These are phyloP conservation scores for Notoglanidium macrostoma DNA, from an alignment of 2,797 vertebrate species.

Conservation along the genomic window DNA sequence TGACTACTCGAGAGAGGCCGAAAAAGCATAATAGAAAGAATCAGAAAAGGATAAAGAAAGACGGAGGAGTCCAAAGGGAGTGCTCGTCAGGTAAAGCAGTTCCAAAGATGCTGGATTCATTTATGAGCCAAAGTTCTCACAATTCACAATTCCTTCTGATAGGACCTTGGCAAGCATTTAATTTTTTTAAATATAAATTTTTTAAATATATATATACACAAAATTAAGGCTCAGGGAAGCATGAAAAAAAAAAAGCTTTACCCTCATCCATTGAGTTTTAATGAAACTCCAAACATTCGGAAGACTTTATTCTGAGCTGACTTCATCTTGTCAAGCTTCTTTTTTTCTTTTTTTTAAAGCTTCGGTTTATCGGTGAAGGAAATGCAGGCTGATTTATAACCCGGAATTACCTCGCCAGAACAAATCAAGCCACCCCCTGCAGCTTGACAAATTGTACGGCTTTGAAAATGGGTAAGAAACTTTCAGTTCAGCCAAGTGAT, in stretches of 20 bases:
- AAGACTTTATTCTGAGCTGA: background rate
- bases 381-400: conserved; percentile 2
- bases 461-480: background rate
- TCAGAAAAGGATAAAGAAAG: background rate
- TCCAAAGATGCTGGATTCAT: background rate
- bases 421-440: background rate
- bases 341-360: background rate
- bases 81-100: background rate
- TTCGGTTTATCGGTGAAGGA: background rate
- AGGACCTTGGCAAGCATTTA: background rate
- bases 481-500: background rate
- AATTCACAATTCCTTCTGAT: background rate
- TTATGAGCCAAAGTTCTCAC: background rate
- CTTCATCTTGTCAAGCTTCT: background rate
- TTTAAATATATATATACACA: background rate
- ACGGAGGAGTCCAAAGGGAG: background rate
- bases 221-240: background rate
- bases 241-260: background rate
- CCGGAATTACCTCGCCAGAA: background rate
- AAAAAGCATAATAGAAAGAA: conserved; percentile 32
- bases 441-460: background rate
- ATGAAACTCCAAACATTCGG: background rate
- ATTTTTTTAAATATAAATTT: too few relatives aligned
- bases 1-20: conserved; percentile 26
- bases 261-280: background rate